These are phyloP conservation scores for Bubo scandiacus DNA, from an alignment of 2,113 vertebrate species.

Conservation along the genomic window DNA sequence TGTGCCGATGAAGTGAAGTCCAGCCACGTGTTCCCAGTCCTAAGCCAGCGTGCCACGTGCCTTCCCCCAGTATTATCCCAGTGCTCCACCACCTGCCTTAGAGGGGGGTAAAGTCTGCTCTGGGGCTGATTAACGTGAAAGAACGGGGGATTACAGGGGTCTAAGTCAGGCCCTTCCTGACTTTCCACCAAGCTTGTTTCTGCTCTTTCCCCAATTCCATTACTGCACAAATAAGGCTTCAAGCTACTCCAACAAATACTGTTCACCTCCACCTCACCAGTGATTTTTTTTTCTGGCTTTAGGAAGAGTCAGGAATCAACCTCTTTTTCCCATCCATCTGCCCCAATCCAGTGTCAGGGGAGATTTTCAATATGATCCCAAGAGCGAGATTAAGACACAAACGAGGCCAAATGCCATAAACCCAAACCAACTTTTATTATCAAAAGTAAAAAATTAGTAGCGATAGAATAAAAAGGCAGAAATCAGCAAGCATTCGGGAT, in stretches of 20 bases:
- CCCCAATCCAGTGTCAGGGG: too few species aligned
- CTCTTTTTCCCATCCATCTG: too few species aligned
- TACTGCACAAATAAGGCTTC: rapidly evolving
- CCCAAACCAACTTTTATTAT: too few species aligned
- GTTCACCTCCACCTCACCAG: rapidly evolving
- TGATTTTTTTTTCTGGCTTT: rapidly evolving
- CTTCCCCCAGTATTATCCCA: not conserved
- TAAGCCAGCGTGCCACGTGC: rapidly evolving
- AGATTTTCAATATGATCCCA: too few species aligned
- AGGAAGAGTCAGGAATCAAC: rapidly evolving
- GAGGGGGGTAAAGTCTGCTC: rapidly evolving
- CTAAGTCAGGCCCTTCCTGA: too few species aligned
- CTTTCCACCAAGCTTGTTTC: rapidly evolving
- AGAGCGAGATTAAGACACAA: too few species aligned
- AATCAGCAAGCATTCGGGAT: too few species aligned
- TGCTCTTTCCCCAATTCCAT: rapidly evolving
- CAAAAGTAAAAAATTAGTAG: too few species aligned
- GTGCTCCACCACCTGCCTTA: not conserved
- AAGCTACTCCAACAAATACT: rapidly evolving
- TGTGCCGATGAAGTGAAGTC: rapidly evolving
- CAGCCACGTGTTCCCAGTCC: not conserved
- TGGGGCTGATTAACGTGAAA: rapidly evolving
- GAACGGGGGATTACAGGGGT: rapidly evolving
- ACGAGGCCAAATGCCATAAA: too few species aligned
- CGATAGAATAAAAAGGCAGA: too few species aligned